Evolutionary conservation across 2,888 invertebrate species (phyloP).

Genomic region (Phasia obesa): DNA sequence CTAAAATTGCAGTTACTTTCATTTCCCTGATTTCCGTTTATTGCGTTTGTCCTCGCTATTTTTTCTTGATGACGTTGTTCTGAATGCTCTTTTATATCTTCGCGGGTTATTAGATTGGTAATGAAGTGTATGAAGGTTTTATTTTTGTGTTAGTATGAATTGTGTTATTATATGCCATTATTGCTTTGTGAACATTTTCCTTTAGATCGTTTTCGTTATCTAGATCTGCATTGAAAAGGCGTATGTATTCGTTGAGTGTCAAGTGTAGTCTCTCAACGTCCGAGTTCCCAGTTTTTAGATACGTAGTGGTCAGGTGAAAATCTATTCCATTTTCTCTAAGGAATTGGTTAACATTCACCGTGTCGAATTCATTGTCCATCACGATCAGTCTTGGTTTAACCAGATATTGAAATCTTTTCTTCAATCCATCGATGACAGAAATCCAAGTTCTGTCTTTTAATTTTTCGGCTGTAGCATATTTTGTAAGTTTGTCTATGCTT

Average conservation of each 20-base stretch:
- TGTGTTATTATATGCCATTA: no score
- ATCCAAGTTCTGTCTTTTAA: constrained; percentile 44
- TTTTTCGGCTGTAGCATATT: constrained; percentile 51
- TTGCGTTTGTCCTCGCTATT: no score
- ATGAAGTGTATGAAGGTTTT: no score
- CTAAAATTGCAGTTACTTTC: no score
- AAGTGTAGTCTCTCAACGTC: constrained; percentile 17
- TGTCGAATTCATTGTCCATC: constrained; percentile 16
- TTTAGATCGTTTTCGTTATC: not conserved
- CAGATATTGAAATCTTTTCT: constrained; percentile 20
- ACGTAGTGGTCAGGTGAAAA: not conserved
- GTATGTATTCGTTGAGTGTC: constrained; percentile 1
- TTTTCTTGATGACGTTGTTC: no score
- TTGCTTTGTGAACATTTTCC: no score
- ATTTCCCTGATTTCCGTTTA: no score
- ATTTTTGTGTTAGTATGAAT: no score
- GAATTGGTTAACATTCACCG: constrained; percentile 1
- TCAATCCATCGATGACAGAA: constrained; percentile 16
- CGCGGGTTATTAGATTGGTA: no score
- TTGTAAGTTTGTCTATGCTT: constrained; percentile 42
- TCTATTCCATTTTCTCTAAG: not conserved
- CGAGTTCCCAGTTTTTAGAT: constrained; percentile 6
- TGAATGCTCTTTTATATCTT: no score
- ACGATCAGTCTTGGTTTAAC: constrained; percentile 3
- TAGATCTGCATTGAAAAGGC: not conserved